Evolutionary conservation across 2,888 invertebrate genomes (phyloP).

Genomic region (Eustalomyia histrio): DNA sequence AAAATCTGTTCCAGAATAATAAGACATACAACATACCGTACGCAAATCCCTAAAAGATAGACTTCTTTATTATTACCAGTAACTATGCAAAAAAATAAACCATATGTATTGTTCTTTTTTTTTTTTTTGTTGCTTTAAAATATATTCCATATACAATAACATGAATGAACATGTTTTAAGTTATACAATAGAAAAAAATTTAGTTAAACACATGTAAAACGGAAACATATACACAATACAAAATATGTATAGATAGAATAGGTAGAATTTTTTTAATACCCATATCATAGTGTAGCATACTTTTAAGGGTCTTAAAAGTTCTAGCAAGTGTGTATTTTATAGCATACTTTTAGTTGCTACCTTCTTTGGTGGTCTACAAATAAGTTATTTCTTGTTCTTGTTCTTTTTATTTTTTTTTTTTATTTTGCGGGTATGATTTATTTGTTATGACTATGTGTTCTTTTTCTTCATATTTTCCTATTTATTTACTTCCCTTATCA

Average conservation of each 20-base stretch:
- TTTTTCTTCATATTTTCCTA: background rate
- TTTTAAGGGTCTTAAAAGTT: background rate
- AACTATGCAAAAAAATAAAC: constrained; percentile 46
- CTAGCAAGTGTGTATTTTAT: constrained; percentile 10
- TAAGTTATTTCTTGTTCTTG: constrained; percentile 20
- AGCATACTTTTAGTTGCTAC: constrained; percentile 53
- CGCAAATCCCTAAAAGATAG: constrained; percentile 43
- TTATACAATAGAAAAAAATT: constrained; percentile 9
- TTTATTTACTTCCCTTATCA: background rate
- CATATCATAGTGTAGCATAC: background rate
- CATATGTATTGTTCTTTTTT: constrained; percentile 53
- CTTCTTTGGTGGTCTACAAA: constrained; percentile 16
- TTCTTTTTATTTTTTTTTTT: constrained; percentile 22
- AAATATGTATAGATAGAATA: background rate
- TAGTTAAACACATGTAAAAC: constrained; percentile 43
- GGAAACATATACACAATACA: background rate
- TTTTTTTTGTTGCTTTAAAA: background rate
- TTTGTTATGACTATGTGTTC: background rate
- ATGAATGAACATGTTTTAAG: background rate
- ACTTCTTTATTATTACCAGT: constrained; percentile 34
- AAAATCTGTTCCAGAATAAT: constrained; percentile 26
- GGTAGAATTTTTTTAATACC: background rate
- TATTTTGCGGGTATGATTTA: constrained; percentile 25
- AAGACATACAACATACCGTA: constrained; percentile 9
- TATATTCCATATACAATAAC: background rate